phyloP scores from a whole-genome alignment of 2,797 vertebrate genomes.

The Tympanoctomys barrerae region DNA sequence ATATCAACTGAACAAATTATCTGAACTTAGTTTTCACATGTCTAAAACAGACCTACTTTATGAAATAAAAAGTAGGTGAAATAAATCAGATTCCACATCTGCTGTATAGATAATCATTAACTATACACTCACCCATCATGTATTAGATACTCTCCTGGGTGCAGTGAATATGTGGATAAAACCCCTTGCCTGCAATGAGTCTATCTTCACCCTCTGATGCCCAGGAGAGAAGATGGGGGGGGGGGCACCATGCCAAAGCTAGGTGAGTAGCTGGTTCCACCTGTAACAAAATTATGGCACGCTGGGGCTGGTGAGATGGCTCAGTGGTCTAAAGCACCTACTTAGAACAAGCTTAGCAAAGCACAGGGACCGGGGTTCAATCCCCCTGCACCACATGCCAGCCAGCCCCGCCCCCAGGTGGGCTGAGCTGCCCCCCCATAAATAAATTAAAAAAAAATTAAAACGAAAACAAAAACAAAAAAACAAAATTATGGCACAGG shows the following conservation, averaged over 20 bases:
- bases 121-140: not conserved
- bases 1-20: not conserved
- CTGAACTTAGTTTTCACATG: not conserved
- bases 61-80: not conserved
- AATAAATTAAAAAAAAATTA: too few relatives aligned
- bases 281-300: not conserved
- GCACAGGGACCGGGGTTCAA: too few relatives aligned
- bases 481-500: not conserved
- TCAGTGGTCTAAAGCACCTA: too few relatives aligned
- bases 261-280: not conserved
- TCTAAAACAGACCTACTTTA: not conserved
- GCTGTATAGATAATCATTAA: not conserved
- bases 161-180: not conserved
- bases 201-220: not conserved
- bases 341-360: too few relatives aligned
- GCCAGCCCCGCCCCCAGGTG: too few relatives aligned
- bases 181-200: not conserved
- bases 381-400: too few relatives aligned
- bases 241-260: accelerated
- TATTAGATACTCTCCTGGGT: not conserved
- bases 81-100: not conserved
- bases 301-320: too few relatives aligned
- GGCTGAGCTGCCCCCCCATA: too few relatives aligned
- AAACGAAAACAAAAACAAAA: too few relatives aligned
- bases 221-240: not conserved